phyloP scores from a whole-genome alignment of 2,113 vertebrate species.

The Odobenus rosmarus region DNA sequence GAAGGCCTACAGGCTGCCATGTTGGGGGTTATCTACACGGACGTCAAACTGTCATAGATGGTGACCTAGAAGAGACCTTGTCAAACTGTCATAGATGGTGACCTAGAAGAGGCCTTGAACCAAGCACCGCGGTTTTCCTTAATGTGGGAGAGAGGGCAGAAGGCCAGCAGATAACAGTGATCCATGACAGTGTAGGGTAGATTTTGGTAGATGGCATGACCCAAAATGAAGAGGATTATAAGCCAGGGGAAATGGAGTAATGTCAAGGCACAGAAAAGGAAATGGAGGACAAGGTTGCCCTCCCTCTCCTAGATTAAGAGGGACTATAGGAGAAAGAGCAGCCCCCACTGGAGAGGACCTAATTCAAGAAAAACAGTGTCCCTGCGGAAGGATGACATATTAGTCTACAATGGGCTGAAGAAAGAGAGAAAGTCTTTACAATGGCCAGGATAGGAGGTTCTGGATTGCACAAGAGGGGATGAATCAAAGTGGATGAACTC shows the following conservation, averaged over 20 bases:
- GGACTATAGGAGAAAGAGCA: background rate
- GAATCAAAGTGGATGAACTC: background rate
- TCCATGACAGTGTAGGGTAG: too few species aligned
- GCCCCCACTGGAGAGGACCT: background rate
- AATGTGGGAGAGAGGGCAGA: background rate
- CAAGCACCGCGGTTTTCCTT: background rate
- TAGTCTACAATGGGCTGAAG: background rate
- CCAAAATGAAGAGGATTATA: background rate
- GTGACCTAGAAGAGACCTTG: background rate
- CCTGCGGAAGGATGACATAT: background rate
- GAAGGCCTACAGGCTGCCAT: background rate
- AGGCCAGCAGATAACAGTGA: background rate
- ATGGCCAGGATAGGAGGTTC: background rate
- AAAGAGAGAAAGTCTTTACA: background rate
- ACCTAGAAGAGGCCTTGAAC: background rate
- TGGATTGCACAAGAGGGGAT: background rate
- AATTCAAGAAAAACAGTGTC: background rate
- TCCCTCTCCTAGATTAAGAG: rapidly evolving
- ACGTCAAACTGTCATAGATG: background rate
- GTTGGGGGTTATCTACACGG: background rate
- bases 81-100: background rate
- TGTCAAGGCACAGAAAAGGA: background rate
- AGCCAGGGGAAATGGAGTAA: background rate
- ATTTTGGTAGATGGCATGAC: background rate
- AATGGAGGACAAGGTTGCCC: background rate